Conservation (phyloP, 2,888 invertebrate genomes). For the Sepioteuthis lessoniana region DNA sequence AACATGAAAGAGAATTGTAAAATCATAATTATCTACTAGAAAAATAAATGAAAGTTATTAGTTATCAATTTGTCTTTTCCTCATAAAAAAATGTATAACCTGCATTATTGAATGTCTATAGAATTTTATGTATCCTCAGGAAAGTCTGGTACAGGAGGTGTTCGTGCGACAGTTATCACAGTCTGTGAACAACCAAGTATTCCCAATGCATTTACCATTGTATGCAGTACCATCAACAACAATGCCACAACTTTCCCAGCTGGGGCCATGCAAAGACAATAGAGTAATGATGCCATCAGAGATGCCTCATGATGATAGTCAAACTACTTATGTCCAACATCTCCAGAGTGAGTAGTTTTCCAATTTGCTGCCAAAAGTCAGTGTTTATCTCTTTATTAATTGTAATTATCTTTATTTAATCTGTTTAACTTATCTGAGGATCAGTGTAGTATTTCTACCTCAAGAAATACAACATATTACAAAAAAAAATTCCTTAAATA, state of each 20-base stretch:
- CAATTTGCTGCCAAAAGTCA: too few species aligned
- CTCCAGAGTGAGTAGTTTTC: slow-evolving; percentile 63
- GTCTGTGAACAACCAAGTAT: slow-evolving; percentile 60
- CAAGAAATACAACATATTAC: too few species aligned
- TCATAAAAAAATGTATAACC: background rate
- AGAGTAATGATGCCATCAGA: slow-evolving; percentile 54
- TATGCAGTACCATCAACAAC: slow-evolving; percentile 77
- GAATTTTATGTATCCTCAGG: slow-evolving; percentile 59
- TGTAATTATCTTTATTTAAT: too few species aligned
- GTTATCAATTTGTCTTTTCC: too few species aligned
- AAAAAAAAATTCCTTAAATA: too few species aligned
- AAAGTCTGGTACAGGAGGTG: slow-evolving; percentile 69
- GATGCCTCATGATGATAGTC: slow-evolving; percentile 59
- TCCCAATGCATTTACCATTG: slow-evolving; percentile 59
- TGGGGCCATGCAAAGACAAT: slow-evolving; percentile 78
- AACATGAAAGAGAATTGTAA: too few species aligned
- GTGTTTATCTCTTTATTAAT: too few species aligned
- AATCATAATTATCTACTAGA: too few species aligned
- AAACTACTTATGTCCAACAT: slow-evolving; percentile 68
- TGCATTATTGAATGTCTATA: background rate
- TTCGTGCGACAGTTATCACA: slow-evolving; percentile 69
- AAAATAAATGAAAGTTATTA: too few species aligned
- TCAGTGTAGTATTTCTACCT: too few species aligned
- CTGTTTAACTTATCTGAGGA: too few species aligned
- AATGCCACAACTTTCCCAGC: slow-evolving; percentile 78